Evolutionary conservation across 2,888 invertebrate species (phyloP).

Genomic region (Aquatica leii): DNA sequence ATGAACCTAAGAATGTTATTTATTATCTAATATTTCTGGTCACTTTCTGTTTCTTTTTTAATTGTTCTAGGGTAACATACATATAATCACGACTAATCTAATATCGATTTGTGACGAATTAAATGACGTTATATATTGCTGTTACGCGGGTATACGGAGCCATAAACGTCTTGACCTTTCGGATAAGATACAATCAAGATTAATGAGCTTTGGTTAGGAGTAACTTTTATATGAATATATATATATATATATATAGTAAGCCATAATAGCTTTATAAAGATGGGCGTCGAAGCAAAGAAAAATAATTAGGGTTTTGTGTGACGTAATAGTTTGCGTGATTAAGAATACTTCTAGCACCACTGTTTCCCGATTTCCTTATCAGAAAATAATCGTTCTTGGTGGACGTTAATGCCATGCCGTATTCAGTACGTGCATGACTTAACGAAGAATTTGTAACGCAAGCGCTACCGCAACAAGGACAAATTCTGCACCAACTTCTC

Average conservation of each 20-base stretch:
- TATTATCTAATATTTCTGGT: too few species aligned
- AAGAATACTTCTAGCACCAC: slow-evolving; percentile 52
- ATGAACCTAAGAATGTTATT: too few species aligned
- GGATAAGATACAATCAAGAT: slow-evolving; percentile 43
- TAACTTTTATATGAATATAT: slow-evolving; percentile 16
- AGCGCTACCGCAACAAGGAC: slow-evolving; percentile 35
- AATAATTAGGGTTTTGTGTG: slow-evolving; percentile 42
- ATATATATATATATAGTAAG: slow-evolving; percentile 23
- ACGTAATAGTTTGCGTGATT: slow-evolving; percentile 58
- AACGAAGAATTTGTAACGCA: slow-evolving; percentile 43
- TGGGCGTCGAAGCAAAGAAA: slow-evolving; percentile 19
- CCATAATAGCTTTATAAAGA: slow-evolving; percentile 13
- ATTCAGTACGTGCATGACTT: slow-evolving; percentile 53
- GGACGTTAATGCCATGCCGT: slow-evolving; percentile 54
- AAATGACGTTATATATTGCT: slow-evolving; percentile 31
- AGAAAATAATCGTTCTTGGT: slow-evolving; percentile 52
- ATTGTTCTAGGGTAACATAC: too few species aligned
- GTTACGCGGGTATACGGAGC: slow-evolving; percentile 13
- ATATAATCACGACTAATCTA: background rate
- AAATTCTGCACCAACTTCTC: slow-evolving; percentile 41
- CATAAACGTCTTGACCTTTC: slow-evolving; percentile 40
- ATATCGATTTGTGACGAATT: slow-evolving; percentile 29
- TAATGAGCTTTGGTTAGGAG: slow-evolving; percentile 43
- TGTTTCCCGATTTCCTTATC: slow-evolving; percentile 55
- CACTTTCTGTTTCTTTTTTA: too few species aligned